Evolutionary conservation across 2,113 vertebrate genomes (phyloP).

Genomic region (Gambusia affinis): DNA sequence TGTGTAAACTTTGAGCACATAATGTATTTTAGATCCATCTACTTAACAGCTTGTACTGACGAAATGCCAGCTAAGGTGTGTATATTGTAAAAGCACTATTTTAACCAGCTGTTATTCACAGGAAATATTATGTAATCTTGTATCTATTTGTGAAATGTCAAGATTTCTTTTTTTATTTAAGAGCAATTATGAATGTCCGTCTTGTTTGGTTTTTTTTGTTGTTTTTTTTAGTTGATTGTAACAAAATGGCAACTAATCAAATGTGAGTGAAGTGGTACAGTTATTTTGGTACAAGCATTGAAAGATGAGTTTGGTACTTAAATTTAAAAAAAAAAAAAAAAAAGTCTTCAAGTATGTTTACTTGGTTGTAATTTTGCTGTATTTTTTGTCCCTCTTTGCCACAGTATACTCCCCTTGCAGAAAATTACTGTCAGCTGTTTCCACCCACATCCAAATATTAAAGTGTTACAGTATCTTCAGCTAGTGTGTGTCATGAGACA

Average conservation of each 20-base stretch:
- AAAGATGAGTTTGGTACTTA: conserved; percentile 67
- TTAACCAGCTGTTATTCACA: conserved; percentile 59
- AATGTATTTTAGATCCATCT: conserved; percentile 42
- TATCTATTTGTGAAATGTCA: conserved; percentile 57
- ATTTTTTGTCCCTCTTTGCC: conserved; percentile 16
- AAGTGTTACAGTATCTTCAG: conserved; percentile 23
- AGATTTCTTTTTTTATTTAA: conserved; percentile 46
- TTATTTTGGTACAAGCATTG: conserved; percentile 74
- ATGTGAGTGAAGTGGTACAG: conserved; percentile 71
- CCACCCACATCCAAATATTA: conserved; percentile 39
- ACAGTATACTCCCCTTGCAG: conserved; percentile 20
- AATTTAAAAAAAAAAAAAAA: conserved; percentile 44
- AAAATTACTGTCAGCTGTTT: conserved; percentile 30
- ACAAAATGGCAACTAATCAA: conserved; percentile 37
- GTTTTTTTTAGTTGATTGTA: conserved; percentile 18
- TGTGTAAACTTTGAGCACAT: conserved; percentile 59
- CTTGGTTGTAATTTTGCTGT: conserved; percentile 51
- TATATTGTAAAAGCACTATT: conserved; percentile 65
- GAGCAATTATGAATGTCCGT: conserved; percentile 52
- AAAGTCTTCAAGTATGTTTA: conserved; percentile 38
- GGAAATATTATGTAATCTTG: conserved; percentile 60
- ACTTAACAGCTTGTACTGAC: conserved; percentile 58
- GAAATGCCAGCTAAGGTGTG: conserved; percentile 63
- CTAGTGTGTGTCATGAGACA: conserved; percentile 31
- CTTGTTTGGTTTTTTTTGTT: conserved; percentile 19